Evolutionary conservation across 2,797 vertebrate species (phyloP).

Genomic region (Dryobates pubescens): DNA sequence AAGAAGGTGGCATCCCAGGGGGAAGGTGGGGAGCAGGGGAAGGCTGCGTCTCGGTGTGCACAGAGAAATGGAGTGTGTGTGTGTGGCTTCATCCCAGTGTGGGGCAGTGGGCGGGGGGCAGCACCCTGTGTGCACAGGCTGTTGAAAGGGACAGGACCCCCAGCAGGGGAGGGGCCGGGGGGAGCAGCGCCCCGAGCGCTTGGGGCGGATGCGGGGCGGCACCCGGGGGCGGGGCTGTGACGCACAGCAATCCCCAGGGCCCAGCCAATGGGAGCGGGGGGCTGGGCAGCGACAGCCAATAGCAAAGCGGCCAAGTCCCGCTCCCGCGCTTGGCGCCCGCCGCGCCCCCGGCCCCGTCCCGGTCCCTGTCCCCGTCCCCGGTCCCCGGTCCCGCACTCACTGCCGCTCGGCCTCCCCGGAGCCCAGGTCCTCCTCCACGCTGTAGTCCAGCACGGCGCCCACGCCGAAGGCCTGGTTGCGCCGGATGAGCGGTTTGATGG

Average conservation of each 20-base stretch:
- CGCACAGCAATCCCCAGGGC: accelerated
- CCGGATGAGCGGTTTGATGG: conserved; percentile 88
- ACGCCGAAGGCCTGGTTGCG: conserved; percentile 89
- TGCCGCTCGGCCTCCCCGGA: conserved; percentile 87
- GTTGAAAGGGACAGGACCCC: too few species aligned
- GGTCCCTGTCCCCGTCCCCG: not conserved
- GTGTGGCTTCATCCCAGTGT: too few species aligned
- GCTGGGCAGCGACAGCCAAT: conserved; percentile 1
- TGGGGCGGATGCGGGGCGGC: not conserved
- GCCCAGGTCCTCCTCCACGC: conserved; percentile 91
- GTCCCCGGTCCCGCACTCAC: conserved; percentile 71
- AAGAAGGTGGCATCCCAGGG: too few species aligned
- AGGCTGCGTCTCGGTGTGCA: too few species aligned
- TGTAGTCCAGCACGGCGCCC: conserved; percentile 93
- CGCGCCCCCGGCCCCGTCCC: not conserved
- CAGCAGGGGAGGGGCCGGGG: too few species aligned
- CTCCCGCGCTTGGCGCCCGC: not conserved
- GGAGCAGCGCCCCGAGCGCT: not conserved
- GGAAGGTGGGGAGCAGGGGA: too few species aligned
- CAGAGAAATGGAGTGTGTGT: too few species aligned
- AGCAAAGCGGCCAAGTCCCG: not conserved
- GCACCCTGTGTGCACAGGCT: too few species aligned
- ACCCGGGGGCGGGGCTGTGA: not conserved
- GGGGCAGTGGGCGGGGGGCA: too few species aligned
- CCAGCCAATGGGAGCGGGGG: conserved; percentile 8